Evolutionary conservation across 2,888 invertebrate genomes (phyloP).

Genomic region (Mythimna lalbum): DNA sequence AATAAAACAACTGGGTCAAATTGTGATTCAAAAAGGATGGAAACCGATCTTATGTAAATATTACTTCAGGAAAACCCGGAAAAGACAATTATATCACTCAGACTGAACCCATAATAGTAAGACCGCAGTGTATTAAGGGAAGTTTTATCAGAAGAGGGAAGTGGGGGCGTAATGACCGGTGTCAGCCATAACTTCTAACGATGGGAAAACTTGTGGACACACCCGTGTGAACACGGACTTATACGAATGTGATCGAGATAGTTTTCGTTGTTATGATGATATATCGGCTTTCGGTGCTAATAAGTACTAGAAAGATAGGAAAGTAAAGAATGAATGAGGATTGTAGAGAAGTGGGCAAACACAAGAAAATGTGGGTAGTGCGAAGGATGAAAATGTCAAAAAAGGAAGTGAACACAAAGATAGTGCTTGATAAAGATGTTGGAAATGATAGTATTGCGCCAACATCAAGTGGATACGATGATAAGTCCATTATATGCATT

Average conservation of each 20-base stretch:
- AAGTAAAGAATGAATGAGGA: neutral
- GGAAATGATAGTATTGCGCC: neutral
- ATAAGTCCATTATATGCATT: neutral
- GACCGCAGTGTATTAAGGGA: conserved; percentile 41
- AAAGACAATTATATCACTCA: neutral
- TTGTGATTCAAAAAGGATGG: neutral
- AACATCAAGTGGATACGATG: neutral
- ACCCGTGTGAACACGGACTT: conserved; percentile 49
- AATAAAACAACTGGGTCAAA: too few species aligned
- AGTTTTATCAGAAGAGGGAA: conserved; percentile 60
- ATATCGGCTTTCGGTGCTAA: conserved; percentile 35
- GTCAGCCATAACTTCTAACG: conserved; percentile 68
- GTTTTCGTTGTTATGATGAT: conserved; percentile 41
- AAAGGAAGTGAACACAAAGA: neutral
- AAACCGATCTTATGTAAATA: neutral
- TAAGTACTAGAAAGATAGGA: conserved; percentile 4
- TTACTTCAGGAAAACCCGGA: neutral
- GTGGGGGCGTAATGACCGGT: conserved; percentile 65
- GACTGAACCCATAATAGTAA: conserved; percentile 21
- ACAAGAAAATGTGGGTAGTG: neutral
- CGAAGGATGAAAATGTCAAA: neutral
- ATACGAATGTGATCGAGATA: conserved; percentile 50
- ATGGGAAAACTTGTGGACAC: conserved; percentile 65
- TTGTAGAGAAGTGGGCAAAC: neutral
- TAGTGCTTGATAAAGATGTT: neutral